phyloP scores from a whole-genome alignment of 2,888 invertebrate genomes.

The Xanthorhoe spadicearia region DNA sequence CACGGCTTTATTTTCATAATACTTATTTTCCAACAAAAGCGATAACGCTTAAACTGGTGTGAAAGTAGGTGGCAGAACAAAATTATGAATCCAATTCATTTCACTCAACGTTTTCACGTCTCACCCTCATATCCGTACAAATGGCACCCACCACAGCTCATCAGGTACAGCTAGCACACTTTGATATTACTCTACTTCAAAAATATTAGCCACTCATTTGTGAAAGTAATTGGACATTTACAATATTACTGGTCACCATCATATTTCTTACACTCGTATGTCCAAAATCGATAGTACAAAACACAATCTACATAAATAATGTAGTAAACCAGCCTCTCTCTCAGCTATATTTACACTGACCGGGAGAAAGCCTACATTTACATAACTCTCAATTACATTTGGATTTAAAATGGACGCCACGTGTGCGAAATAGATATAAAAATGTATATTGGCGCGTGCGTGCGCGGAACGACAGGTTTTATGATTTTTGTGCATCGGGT shows the following conservation, averaged over 20 bases:
- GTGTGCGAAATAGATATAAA: conserved; percentile 64
- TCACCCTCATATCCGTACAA: conserved; percentile 34
- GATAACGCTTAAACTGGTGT: background rate
- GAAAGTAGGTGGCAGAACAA: conserved; percentile 25
- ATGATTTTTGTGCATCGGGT: conserved; percentile 53
- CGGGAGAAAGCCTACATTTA: conserved; percentile 51
- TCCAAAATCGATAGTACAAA: too few species aligned
- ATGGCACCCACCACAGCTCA: conserved; percentile 22
- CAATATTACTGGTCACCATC: background rate
- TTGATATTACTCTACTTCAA: background rate
- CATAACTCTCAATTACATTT: conserved; percentile 67
- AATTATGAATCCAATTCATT: conserved; percentile 42
- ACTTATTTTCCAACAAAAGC: background rate
- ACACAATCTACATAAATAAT: too few species aligned
- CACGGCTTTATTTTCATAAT: too few species aligned
- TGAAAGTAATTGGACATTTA: background rate
- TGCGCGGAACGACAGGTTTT: conserved; percentile 46
- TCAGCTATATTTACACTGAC: conserved; percentile 33
- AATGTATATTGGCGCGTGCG: conserved; percentile 54
- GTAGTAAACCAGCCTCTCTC: conserved; percentile 15
- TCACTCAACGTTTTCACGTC: conserved; percentile 38
- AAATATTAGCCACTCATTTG: background rate
- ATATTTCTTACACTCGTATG: too few species aligned
- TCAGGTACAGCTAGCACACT: background rate
- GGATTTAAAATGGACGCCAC: conserved; percentile 64